A percentile compares a stretch with the other conserved stretches of the same genome.
phyloP scores from a whole-genome alignment of 2,113 vertebrate genomes.

The Phaethon lepturus region DNA sequence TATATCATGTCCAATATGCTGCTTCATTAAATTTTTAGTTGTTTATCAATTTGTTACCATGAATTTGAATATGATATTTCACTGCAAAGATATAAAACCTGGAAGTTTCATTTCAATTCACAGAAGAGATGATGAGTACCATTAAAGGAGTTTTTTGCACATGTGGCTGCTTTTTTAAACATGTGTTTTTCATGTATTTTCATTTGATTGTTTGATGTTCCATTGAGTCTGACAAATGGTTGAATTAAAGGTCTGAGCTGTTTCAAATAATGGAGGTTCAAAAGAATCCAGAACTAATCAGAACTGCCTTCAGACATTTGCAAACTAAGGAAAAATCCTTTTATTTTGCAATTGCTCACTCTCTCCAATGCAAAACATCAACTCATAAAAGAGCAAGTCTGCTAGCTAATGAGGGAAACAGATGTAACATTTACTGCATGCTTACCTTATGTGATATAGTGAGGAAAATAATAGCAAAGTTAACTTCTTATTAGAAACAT shows the following conservation, averaged over 20 bases:
- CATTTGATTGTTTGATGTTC: constrained; percentile 35
- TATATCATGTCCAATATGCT: neutral
- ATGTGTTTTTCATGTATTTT: constrained; percentile 36
- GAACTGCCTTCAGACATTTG: neutral
- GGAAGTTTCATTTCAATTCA: neutral
- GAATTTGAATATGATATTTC: neutral
- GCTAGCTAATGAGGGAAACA: neutral
- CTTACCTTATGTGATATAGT: neutral
- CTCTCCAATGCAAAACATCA: neutral
- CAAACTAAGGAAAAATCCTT: neutral
- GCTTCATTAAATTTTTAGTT: neutral
- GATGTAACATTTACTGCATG: neutral
- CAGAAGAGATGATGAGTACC: neutral
- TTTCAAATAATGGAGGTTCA: neutral
- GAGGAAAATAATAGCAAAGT: neutral
- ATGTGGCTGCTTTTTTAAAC: neutral
- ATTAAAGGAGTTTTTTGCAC: neutral
- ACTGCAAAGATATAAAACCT: neutral
- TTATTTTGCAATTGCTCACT: neutral
- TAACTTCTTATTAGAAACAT: neutral
- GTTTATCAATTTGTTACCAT: neutral
- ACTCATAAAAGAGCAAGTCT: neutral
- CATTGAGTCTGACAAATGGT: neutral
- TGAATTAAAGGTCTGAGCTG: constrained; percentile 26
- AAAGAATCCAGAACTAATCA: constrained; percentile 47